phyloP scores from a whole-genome alignment of 2,888 invertebrate species.

The Ichneumoninae sp. region DNA sequence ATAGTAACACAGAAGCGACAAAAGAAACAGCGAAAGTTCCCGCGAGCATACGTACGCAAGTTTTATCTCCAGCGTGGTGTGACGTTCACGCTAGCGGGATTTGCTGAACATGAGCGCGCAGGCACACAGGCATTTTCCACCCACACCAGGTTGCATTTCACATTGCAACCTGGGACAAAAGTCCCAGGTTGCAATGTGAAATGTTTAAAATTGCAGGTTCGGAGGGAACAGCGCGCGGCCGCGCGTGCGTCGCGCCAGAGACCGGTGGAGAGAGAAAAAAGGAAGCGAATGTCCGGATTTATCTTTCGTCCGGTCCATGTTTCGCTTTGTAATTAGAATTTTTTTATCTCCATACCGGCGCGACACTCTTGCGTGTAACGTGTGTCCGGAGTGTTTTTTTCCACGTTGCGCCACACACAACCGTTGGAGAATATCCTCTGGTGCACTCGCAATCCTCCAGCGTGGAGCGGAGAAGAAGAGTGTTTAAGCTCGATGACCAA shows the following conservation, averaged over 20 bases:
- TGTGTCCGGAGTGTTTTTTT: conserved; percentile 30
- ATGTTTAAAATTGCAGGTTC: conserved; percentile 75
- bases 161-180: no score
- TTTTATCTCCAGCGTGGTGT: conserved; percentile 44
- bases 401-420: conserved; percentile 8
- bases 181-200: conserved; percentile 61
- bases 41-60: conserved; percentile 21
- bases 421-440: conserved; percentile 10
- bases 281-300: conserved; percentile 70
- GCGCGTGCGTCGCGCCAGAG: conserved; percentile 29
- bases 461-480: conserved; percentile 15
- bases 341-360: conserved; percentile 44
- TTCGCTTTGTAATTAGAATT: conserved; percentile 68
- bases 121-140: conserved; percentile 24
- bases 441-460: neutral
- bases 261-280: conserved; percentile 24
- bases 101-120: neutral
- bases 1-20: conserved; percentile 32
- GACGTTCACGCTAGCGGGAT: conserved; percentile 35
- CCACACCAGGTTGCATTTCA: no score
- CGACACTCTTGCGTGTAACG: conserved; percentile 31
- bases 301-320: conserved; percentile 70
- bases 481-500: conserved; percentile 49
- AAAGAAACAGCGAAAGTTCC: conserved; percentile 37
- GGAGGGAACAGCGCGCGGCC: conserved; percentile 62